A percentile compares a stretch with the other conserved stretches of the same genome.
Conservation (phyloP, 2,888 invertebrate species). For the Tuta absoluta region DNA sequence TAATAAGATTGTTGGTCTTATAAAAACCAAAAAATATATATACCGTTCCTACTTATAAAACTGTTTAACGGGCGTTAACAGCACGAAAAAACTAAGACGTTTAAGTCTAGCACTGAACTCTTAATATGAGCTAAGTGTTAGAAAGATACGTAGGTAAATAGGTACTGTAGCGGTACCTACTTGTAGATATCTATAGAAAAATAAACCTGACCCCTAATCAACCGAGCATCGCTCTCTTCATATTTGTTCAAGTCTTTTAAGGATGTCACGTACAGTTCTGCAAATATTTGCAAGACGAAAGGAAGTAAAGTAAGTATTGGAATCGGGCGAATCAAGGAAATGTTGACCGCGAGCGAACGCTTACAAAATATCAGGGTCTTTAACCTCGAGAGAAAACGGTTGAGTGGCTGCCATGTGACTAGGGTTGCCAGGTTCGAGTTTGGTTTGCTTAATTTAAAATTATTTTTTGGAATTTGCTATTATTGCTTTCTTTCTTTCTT, state of each 20-base stretch:
- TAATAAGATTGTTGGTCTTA: too few relatives aligned
- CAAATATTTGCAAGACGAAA: constrained; percentile 26
- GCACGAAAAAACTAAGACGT: too few relatives aligned
- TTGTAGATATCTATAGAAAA: background rate
- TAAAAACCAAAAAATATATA: too few relatives aligned
- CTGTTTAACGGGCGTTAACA: too few relatives aligned
- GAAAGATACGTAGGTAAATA: too few relatives aligned
- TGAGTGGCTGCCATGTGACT: constrained; percentile 41
- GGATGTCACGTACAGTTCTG: constrained; percentile 10
- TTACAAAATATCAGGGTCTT: constrained; percentile 50
- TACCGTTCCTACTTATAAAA: too few relatives aligned
- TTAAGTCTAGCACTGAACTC: too few relatives aligned
- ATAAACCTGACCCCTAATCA: constrained; percentile 1
- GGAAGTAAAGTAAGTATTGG: constrained; percentile 28
- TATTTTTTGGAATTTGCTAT: too few relatives aligned
- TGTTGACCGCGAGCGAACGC: constrained; percentile 43
- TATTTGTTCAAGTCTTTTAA: background rate
- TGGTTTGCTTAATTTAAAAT: too few relatives aligned
- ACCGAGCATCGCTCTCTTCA: background rate
- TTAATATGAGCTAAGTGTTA: too few relatives aligned
- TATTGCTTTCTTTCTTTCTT: too few relatives aligned
- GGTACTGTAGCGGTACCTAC: too few relatives aligned
- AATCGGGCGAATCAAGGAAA: constrained; percentile 31
- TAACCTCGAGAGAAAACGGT: constrained; percentile 51
- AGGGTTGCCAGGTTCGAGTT: constrained; percentile 10